Evolutionary conservation across 2,797 vertebrate genomes (phyloP).

Genomic region (Sphenodon punctatus): DNA sequence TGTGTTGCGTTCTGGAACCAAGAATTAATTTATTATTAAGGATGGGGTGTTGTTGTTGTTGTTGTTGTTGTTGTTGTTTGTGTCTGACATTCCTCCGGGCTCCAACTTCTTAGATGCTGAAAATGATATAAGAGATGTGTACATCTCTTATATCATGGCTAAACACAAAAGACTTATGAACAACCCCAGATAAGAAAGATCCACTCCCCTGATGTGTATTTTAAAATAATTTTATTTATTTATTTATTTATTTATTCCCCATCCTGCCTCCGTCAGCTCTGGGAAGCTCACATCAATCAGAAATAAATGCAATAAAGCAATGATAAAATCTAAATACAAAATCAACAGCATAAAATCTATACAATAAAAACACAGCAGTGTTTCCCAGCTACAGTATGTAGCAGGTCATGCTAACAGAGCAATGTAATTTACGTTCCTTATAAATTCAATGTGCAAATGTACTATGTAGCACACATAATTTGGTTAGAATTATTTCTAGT

Average conservation of each 20-base stretch:
- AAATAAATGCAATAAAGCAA: too few species aligned
- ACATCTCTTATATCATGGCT: slow-evolving; percentile 48
- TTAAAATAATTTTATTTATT: slow-evolving; percentile 62
- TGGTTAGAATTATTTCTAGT: slow-evolving; percentile 48
- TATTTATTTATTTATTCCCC: too few species aligned
- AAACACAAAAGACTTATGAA: slow-evolving; percentile 45
- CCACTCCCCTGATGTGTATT: slow-evolving; percentile 22
- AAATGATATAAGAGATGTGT: slow-evolving; percentile 42
- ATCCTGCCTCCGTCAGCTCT: too few species aligned
- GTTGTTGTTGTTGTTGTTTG: too few species aligned
- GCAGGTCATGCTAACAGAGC: slow-evolving; percentile 35
- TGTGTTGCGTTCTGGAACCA: slow-evolving; percentile 19
- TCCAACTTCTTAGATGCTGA: slow-evolving; percentile 46
- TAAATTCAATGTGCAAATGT: slow-evolving; percentile 66
- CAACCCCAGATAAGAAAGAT: slow-evolving; percentile 35
- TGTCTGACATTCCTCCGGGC: slow-evolving; percentile 45
- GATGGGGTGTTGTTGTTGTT: too few species aligned
- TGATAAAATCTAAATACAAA: too few species aligned
- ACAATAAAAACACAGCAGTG: too few species aligned
- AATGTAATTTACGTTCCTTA: slow-evolving; percentile 67
- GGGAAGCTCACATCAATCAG: too few species aligned
- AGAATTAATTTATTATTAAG: slow-evolving; percentile 53
- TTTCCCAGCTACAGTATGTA: slow-evolving; percentile 14
- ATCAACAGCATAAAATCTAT: too few species aligned
- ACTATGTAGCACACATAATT: slow-evolving; percentile 17